Percentiles rank a stretch among this genome's conserved stretches.
Evolutionary conservation across 2,888 invertebrate species (phyloP).

Genomic region (Terebella lapidaria): DNA sequence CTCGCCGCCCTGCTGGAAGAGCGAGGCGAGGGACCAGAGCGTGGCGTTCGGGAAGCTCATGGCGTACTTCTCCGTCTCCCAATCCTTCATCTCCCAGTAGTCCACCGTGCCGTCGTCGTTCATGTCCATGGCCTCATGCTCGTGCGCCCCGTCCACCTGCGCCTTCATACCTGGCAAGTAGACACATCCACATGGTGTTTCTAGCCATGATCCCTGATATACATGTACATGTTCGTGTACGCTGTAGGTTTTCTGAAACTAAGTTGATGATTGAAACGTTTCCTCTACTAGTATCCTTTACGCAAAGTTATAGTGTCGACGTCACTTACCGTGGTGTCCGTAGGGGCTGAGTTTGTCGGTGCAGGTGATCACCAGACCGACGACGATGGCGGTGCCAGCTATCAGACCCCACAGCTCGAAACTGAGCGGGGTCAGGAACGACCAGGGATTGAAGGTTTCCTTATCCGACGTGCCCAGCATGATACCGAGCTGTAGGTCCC

Average conservation of each 20-base stretch:
- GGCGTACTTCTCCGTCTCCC: constrained; percentile 9
- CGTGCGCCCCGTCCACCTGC: constrained; percentile 7
- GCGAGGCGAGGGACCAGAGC: constrained; percentile 15
- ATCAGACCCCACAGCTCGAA: constrained; percentile 14
- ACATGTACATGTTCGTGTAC: too few relatives aligned
- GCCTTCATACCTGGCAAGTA: constrained; percentile 12
- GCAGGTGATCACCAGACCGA: constrained; percentile 9
- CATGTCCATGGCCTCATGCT: constrained; percentile 16
- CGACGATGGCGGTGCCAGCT: constrained; percentile 11
- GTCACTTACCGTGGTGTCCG: constrained; percentile 18
- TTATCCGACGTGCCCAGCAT: constrained; percentile 2
- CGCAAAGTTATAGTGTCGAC: too few relatives aligned
- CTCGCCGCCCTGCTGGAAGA: constrained; percentile 18
- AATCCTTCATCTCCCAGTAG: constrained; percentile 17
- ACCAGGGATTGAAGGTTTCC: constrained; percentile 12
- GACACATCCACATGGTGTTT: background rate
- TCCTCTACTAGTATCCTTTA: too few relatives aligned
- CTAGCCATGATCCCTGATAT: background rate
- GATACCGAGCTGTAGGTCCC: constrained; percentile 77
- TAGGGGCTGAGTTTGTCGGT: constrained; percentile 19
- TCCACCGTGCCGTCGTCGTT: constrained; percentile 19
- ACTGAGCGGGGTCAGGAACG: constrained; percentile 17
- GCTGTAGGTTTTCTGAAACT: too few relatives aligned
- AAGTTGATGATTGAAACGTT: too few relatives aligned
- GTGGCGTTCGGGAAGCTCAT: constrained; percentile 14